Evolutionary conservation across 2,888 invertebrate genomes (phyloP).

Genomic region (Helicoverpa assulta): DNA sequence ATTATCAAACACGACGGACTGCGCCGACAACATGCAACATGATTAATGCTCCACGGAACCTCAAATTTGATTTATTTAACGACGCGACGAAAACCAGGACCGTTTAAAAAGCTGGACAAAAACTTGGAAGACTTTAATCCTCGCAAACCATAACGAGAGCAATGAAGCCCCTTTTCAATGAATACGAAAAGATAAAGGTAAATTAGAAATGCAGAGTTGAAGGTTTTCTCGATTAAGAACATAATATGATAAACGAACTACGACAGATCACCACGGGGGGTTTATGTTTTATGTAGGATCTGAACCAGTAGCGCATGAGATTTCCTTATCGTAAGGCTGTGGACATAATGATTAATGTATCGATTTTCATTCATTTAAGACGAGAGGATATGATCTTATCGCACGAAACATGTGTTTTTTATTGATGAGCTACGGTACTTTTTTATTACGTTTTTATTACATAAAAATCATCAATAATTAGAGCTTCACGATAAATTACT

Average conservation of each 20-base stretch:
- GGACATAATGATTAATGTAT: constrained; percentile 58
- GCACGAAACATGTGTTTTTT: background rate
- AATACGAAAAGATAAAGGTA: constrained; percentile 69
- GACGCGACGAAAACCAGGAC: constrained; percentile 68
- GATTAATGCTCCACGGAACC: constrained; percentile 79
- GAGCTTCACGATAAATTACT: too few species aligned
- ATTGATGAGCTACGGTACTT: too few species aligned
- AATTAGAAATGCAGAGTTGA: constrained; percentile 79
- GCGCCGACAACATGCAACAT: constrained; percentile 74
- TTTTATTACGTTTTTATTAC: too few species aligned
- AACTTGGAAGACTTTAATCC: constrained; percentile 72
- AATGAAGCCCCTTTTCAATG: constrained; percentile 61
- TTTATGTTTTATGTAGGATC: constrained; percentile 84
- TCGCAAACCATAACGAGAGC: constrained; percentile 64
- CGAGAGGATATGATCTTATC: background rate
- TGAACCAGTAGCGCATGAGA: constrained; percentile 67
- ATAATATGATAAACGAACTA: constrained; percentile 84
- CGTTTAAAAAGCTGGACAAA: constrained; percentile 70
- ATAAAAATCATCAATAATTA: too few species aligned
- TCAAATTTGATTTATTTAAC: constrained; percentile 81
- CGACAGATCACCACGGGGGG: constrained; percentile 82
- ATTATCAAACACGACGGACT: constrained; percentile 67
- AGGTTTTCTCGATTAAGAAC: constrained; percentile 78
- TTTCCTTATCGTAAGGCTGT: constrained; percentile 73
- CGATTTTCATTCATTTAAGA: constrained; percentile 20